Evolutionary conservation across 2,113 vertebrate species (phyloP), one percentile per base, ranked within the genome.

Genomic region (Lethenteron camtschaticum): DNA sequence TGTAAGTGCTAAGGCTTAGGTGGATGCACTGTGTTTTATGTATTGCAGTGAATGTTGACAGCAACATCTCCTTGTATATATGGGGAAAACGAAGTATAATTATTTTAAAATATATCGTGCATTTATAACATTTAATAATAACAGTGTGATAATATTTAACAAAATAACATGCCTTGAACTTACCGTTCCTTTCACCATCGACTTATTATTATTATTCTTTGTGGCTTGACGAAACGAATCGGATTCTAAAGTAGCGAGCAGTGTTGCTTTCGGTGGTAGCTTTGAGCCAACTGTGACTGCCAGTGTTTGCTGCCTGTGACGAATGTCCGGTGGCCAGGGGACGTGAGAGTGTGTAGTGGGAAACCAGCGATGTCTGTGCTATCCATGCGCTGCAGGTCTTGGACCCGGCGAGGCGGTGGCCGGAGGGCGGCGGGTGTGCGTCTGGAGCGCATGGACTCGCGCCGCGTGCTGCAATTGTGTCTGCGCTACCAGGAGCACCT

Each of bases 401-500:
- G 71, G 66, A 14, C 56, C 96, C 90, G 94, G 11, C 84, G 91
- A 2, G 77, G 96, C 73, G 96, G 91, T 2, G 90, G 94, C 10
- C 91, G 95, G 79, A 94, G 87, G 88, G 88, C 3, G 86, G 86
- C 0, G 85, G 85, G 78, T 2, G 57, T 85, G 69, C 87, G 83
- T 71, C 71, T 96, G 79, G 92, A 96, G 76, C 85, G 88, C 70
- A 74, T 96, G 77, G 92, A 99, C 68, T 79, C 87, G 0, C 82
- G 85, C 72, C 89, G 96, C 76, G 88, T 99, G 71, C 77, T 99
- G 71, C 90, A 96, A 77, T 82, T 99, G 12, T 96, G 90, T 69
- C 73, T 89, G 18, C 85, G 94, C 0, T 99, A 99, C 76, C 94
- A 99, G 75, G 87, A 90, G 11, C 94, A 96, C 71, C 84, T 99